Base-by-base conservation (phyloP, 2,888 invertebrate species). In the Achlya flavicornis region DNA sequence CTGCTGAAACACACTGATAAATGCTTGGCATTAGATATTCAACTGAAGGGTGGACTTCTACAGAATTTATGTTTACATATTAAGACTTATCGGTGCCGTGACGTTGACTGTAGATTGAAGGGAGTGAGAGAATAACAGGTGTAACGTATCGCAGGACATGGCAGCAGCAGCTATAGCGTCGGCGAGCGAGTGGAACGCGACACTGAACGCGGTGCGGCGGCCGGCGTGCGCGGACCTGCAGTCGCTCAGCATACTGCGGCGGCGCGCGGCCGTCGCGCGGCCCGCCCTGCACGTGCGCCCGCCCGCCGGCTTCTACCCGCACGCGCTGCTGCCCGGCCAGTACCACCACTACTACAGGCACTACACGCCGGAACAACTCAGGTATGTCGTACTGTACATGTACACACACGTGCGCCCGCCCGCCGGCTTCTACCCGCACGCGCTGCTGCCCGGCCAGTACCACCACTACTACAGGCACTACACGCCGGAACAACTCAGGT, bases 381-480 rank as follows among this genome's bases (percentile, higher is more conserved):
- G 90, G 90, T 90, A 5, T 59, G 63, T 62, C 32, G 4, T 8
- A 57, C 19, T 58, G 26, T 26, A 32, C 0, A 95, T 99, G 70
- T 97, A 97, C 64, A 71, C 81, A 33, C 87, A 85, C 70, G 89
- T 93, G 68, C 83, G 90, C 3, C 94, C 95, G 64, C 93, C 94
- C 61, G 92, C 92, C 61, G 94, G 95, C 73, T 89, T 95, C 87
- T 99, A 99, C 94, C 99, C 99, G 26, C 96, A 99, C 68, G 96
- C 99, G 58, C 94, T 99, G 70, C 96, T 99, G 77, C 98, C 99
- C 48, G 99, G 99, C n/a, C 99, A 99, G 93, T 99, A 96, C 92
- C 97, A 97, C 75, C 98, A 98, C 88, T 95, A 95, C 84, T 99
- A 97, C 90, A 96, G 96, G 80, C 78, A 88, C 65, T 99, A 98